Evolutionary conservation across 1,140 invertebrate genomes (phyloP), one percentile per base, ranked within the genome.

Genomic region (Matsumurasca onukii): DNA sequence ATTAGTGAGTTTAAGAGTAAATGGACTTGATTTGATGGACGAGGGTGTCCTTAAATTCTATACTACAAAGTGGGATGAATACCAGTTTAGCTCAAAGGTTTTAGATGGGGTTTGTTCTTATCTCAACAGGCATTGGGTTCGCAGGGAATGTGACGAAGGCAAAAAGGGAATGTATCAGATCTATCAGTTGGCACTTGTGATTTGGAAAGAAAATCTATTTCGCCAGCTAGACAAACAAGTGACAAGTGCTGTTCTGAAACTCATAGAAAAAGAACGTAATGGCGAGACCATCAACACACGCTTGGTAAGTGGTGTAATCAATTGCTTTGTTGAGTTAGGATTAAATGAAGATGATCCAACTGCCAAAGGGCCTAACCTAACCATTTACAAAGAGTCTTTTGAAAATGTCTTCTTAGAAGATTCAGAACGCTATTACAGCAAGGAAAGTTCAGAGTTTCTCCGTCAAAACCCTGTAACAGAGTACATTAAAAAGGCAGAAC

Each of bases 401-500:
- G 97, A 99, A 80, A 91, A 89, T 67, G 88, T 92, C 17, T 99
- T 99, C 80, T 83, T 99, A 1, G 91, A 95, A 72, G 96, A 99
- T 76, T 99, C 98, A 0, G 94, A 96, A 81, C 82, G 91, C 45
- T 99, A 96, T 84, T 99, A 99, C 78, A 92, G 88, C 13, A 85
- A 91, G 66, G 97, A 99, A 81, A 98, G 95, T 75, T 90, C 88
- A 2, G 93, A 97, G 74, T 99, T 98, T 81, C 83, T 99, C n/a
- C 83, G 88, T 49, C 91, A 95, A 74, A 99, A 98, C 82, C 93
- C 97, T 0, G 95, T 99, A 31, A 98, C 97, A 1, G 97, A 99
- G 78, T 99, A 99, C 78, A 95, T 99, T 92, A 98, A 98, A 82
- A 97, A 97, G 85, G 95, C 94, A 1, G 97, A 98, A 75, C 89